Base-by-base conservation (phyloP, 92 coral and sea anemone species). In the Porites cylindrica region DNA sequence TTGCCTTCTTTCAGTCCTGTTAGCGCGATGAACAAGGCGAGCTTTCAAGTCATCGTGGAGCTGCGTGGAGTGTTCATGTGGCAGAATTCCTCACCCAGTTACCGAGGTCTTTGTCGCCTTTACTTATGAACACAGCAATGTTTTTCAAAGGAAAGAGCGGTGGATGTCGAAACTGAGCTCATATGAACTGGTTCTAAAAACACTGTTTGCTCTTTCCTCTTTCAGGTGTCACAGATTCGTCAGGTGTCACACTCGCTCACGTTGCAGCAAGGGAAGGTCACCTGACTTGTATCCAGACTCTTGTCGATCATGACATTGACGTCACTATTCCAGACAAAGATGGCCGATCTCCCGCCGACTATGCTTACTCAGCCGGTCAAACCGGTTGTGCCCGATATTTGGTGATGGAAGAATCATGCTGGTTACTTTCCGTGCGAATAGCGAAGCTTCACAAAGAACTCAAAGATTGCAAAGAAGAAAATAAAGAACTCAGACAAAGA, bases 241-340 rank as follows among this genome's bases (percentile, higher is more conserved):
- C 91, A 9, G 98, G 98, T 11, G 90, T 93, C 67, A 93, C 97
- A 17, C 96, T 98, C 2, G 97, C 96, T 52, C 99, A 97, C 82
- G 60, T 92, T 16, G 98, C 99, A 0, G 99, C 99, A 67, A 89
- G 96, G 43, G 95, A 95, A 86, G 99, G 99, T 51, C 98, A 95
- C 77, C 68, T 95, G 70, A 81, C 92, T 56, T 97, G 99, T 54
- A 84, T 97, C 21, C 99, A 97, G 66, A 86, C 95, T 38, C 91
- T 97, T 43, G 97, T 97, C 26, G 99, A 97, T 66, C 92, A 87
- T 86, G 88, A 84, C 63, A 92, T 86, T 91, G 98, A 97, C 91
- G 96, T 97, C 87, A 90, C 94, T 32, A 80, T 84, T 14, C 91
- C 88, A 12, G 97, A 95, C 88, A 94, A 92, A 77, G 98, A 93